Conservation (phyloP, 2,113 vertebrate species). For the Sapayoa aenigma region DNA sequence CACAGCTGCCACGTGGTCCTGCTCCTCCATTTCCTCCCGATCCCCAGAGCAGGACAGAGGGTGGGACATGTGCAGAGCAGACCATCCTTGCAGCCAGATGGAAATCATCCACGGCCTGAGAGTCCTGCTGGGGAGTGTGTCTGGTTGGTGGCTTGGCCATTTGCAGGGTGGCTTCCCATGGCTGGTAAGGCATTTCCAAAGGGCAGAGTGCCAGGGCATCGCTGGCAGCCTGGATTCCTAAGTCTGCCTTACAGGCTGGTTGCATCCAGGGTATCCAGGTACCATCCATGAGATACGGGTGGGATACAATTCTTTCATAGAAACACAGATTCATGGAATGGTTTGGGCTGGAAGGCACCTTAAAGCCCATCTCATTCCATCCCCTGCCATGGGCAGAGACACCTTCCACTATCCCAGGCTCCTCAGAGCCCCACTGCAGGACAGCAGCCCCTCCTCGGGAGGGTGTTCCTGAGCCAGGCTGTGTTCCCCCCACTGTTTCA, state of each 20-base stretch:
- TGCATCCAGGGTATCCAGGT: fast-evolving
- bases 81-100: neutral
- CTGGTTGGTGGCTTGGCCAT: neutral
- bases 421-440: neutral
- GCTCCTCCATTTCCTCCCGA: neutral
- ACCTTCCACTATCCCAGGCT: neutral
- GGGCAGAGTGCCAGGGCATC: neutral
- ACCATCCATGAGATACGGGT: neutral
- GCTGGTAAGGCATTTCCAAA: neutral
- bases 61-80: neutral
- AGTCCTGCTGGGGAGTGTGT: fast-evolving
- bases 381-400: neutral
- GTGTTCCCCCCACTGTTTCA: neutral
- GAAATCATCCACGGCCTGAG: neutral
- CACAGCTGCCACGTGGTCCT: neutral
- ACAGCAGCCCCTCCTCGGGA: neutral
- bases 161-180: neutral
- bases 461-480: neutral
- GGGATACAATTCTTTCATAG: neutral
- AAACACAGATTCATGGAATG: neutral
- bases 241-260: neutral
- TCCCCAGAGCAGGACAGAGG: neutral
- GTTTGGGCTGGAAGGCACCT: neutral
- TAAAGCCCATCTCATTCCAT: neutral
- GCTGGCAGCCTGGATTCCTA: neutral